phyloP scores from a whole-genome alignment of 2,888 invertebrate genomes.

The Drosophila nr. fundita region DNA sequence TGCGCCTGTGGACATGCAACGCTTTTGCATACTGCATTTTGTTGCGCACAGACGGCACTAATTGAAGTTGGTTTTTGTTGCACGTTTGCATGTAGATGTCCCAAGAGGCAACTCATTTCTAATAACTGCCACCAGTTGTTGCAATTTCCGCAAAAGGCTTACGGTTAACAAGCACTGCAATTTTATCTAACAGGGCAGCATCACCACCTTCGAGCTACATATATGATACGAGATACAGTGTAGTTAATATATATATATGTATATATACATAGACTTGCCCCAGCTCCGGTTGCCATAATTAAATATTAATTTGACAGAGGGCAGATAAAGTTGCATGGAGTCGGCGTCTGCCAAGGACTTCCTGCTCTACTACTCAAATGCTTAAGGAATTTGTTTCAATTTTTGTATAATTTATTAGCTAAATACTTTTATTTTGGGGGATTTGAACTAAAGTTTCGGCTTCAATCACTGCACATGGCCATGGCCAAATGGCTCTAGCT shows the following conservation, averaged over 20 bases:
- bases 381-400: constrained; percentile 78
- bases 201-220: background rate
- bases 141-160: constrained; percentile 58
- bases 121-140: constrained; percentile 57
- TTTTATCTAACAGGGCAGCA: constrained; percentile 4
- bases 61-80: constrained; percentile 55
- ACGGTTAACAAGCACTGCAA: constrained; percentile 31
- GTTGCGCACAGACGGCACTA: constrained; percentile 39
- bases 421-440: constrained; percentile 78
- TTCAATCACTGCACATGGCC: constrained; percentile 62
- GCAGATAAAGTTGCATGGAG: constrained; percentile 11
- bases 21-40: constrained; percentile 36
- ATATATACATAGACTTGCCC: background rate
- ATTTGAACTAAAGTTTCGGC: constrained; percentile 49
- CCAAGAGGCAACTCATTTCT: constrained; percentile 16
- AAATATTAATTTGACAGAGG: constrained; percentile 68
- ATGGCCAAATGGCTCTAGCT: constrained; percentile 5
- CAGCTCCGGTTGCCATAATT: constrained; percentile 41
- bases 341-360: background rate
- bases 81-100: constrained; percentile 12
- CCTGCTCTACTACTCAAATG: constrained; percentile 58
- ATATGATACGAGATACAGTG: background rate
- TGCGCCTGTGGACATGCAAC: constrained; percentile 33
- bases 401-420: constrained; percentile 81
- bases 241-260: background rate